phyloP scores from a whole-genome alignment of 2,113 vertebrate species.

The Siniperca chuatsi region DNA sequence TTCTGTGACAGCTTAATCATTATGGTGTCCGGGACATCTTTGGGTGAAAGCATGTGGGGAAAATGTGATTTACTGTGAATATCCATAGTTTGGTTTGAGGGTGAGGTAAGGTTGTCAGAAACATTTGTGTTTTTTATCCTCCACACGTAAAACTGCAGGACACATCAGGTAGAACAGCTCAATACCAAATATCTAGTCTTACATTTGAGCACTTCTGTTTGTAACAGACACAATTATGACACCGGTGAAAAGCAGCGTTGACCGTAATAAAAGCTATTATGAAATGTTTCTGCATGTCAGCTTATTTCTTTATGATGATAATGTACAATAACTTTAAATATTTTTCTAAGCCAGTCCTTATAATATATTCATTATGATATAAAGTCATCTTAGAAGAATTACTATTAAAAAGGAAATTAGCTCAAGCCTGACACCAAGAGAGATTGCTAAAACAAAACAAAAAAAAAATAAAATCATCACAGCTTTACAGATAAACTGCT shows the following conservation, averaged over 20 bases:
- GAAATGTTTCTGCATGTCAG: constrained; percentile 16
- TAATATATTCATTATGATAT: neutral
- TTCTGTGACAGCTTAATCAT: neutral
- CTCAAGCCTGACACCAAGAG: neutral
- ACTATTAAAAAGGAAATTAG: neutral
- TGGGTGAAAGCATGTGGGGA: neutral
- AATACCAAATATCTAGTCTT: constrained; percentile 61
- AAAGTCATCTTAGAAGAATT: neutral
- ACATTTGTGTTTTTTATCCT: neutral
- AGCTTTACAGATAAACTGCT: constrained; percentile 12
- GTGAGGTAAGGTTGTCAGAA: neutral
- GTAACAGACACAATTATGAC: constrained; percentile 19
- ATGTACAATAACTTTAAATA: neutral
- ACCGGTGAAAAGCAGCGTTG: constrained; percentile 21
- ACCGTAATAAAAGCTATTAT: constrained; percentile 57
- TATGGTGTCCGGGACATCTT: neutral
- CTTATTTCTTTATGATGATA: neutral
- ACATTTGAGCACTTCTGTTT: constrained; percentile 44
- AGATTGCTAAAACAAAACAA: neutral
- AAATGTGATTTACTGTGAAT: constrained; percentile 6
- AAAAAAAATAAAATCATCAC: neutral
- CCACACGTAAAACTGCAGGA: neutral
- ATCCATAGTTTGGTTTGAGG: constrained; percentile 1
- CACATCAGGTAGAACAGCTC: constrained; percentile 37
- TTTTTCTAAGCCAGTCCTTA: neutral